These are phyloP conservation scores for Chymomyza procnemis DNA, from an alignment of 2,888 invertebrate genomes.

Conservation along the genomic window DNA sequence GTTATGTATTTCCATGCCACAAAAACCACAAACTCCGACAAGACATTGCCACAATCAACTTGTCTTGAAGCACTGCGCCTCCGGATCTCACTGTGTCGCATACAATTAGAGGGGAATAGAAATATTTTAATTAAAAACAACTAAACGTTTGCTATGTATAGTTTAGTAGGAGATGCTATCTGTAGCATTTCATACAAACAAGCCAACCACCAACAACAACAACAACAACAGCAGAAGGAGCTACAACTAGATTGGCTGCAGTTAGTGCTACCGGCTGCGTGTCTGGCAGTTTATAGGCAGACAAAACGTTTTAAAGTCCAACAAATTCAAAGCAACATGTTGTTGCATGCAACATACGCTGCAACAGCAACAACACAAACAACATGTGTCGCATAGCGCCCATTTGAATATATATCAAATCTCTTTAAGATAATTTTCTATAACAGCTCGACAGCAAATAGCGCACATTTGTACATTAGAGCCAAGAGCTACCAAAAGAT, in stretches of 20 bases:
- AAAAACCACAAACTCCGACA: background rate
- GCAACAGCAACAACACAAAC: constrained; percentile 46
- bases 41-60: background rate
- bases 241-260: background rate
- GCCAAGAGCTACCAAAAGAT: background rate
- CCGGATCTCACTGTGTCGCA: background rate
- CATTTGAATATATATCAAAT: constrained; percentile 72
- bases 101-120: constrained; percentile 42
- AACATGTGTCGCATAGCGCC: constrained; percentile 69
- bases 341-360: constrained; percentile 27
- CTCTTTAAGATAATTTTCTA: constrained; percentile 71
- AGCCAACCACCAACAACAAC: constrained; percentile 27
- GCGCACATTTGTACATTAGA: constrained; percentile 53
- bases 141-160: constrained; percentile 56
- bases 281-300: constrained; percentile 41
- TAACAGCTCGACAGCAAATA: constrained; percentile 61
- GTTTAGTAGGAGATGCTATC: constrained; percentile 67
- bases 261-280: constrained; percentile 44
- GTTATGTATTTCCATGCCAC: too few relatives aligned
- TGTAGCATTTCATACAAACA: constrained; percentile 46
- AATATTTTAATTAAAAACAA: constrained; percentile 72
- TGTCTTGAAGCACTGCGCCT: background rate
- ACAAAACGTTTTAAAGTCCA: constrained; percentile 16
- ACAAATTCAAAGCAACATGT: constrained; percentile 18
- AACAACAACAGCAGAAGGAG: background rate